A percentile compares a stretch with the other conserved stretches of the same genome.
Conservation (phyloP, 2,797 vertebrate genomes). For the Neopelma chrysocephalum region DNA sequence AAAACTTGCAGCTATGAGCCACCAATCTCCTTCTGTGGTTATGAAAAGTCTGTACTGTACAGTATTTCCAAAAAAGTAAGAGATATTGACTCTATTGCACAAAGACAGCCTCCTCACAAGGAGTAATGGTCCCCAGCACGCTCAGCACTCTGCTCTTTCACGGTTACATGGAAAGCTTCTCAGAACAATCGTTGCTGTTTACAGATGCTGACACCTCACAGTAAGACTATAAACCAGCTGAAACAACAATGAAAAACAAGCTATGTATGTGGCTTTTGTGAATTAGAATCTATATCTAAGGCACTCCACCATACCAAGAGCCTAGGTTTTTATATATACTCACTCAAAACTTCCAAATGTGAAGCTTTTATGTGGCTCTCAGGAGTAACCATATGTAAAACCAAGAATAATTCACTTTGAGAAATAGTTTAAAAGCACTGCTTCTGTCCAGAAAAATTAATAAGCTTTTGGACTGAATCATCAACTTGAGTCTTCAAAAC, state of each 20-base stretch:
- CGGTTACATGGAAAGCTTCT: neutral
- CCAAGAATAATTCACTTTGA: neutral
- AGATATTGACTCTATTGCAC: neutral
- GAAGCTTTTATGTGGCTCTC: neutral
- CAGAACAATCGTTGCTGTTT: neutral
- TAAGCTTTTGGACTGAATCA: neutral
- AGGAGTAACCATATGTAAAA: neutral
- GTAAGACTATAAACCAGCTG: neutral
- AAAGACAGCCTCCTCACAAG: neutral
- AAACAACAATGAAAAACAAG: neutral
- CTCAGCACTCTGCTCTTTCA: neutral
- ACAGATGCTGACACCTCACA: neutral
- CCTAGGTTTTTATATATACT: neutral
- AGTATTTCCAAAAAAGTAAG: neutral
- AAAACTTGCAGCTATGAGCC: neutral
- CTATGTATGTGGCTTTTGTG: neutral
- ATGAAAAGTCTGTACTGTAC: neutral
- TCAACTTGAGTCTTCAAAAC: neutral
- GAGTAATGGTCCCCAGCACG: accelerated
- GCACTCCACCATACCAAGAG: neutral
- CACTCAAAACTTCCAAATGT: neutral
- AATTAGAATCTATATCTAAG: neutral
- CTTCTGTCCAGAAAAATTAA: neutral
- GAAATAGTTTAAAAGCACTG: neutral
- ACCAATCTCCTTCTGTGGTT: neutral